Percentiles rank a stretch among this genome's conserved stretches.
Evolutionary conservation across 2,797 vertebrate genomes (phyloP).

Genomic region (Gobionotothen gibberifrons): DNA sequence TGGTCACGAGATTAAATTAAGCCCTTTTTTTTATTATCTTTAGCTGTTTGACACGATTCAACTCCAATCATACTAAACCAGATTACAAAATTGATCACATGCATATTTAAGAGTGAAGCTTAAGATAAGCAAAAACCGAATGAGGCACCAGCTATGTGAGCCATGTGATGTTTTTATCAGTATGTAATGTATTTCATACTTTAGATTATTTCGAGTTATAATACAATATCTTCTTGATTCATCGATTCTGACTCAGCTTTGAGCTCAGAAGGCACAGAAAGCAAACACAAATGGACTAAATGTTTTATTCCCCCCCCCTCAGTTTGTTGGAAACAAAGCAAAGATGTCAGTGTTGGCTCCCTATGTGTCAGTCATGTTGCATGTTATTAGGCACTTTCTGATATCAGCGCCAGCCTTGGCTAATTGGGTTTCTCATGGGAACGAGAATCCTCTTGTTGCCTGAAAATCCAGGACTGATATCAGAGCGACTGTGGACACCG

Average conservation of each 20-base stretch:
- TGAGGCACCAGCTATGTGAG: too few species aligned
- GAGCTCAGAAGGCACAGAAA: background rate
- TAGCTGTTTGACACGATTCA: background rate
- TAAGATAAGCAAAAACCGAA: background rate
- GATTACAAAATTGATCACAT: background rate
- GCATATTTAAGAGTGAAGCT: background rate
- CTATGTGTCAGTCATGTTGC: slow-evolving; percentile 52
- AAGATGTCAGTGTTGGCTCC: slow-evolving; percentile 22
- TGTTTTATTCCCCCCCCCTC: background rate
- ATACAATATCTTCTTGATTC: background rate
- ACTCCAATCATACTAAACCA: background rate
- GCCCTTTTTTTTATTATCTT: background rate
- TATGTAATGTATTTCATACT: background rate
- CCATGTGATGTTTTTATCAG: background rate
- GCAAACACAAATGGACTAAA: background rate
- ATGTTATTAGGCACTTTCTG: slow-evolving; percentile 58
- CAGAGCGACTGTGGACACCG: slow-evolving; percentile 44
- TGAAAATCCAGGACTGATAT: slow-evolving; percentile 52
- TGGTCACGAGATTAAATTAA: slow-evolving; percentile 15
- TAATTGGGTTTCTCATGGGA: slow-evolving; percentile 70
- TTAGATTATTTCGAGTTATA: background rate
- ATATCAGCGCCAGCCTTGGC: slow-evolving; percentile 68
- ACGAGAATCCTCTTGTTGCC: slow-evolving; percentile 44
- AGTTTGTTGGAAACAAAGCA: background rate
- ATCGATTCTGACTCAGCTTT: background rate